A percentile compares a stretch with the other conserved stretches of the same genome.
phyloP scores from a whole-genome alignment of 2,113 vertebrate genomes.

The Xenus cinereus region DNA sequence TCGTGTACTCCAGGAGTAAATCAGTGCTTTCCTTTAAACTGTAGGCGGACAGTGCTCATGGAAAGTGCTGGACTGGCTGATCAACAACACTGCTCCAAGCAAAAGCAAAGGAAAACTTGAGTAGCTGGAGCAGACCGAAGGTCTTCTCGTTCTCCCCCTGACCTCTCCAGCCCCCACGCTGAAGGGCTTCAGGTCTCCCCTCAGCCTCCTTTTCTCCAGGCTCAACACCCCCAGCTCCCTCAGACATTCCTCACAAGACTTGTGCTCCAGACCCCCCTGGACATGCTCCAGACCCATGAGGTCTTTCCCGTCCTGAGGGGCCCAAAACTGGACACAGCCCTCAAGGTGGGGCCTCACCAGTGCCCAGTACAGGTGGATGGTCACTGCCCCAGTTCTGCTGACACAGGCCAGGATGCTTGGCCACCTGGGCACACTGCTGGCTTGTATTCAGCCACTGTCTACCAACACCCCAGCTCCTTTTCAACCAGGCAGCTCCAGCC shows the following conservation, averaged over 20 bases:
- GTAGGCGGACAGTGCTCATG: not conserved
- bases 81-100: rapidly evolving
- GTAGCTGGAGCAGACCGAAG: not conserved
- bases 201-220: too few species aligned
- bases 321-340: too few species aligned
- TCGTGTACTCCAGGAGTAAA: not conserved
- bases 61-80: not conserved
- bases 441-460: not conserved
- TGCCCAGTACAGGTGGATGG: too few species aligned
- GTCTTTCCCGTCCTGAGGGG: too few species aligned
- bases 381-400: not conserved
- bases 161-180: not conserved
- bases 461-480: not conserved
- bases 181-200: not conserved
- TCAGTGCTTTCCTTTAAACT: rapidly evolving
- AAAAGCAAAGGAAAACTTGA: not conserved
- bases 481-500: not conserved
- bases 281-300: too few species aligned
- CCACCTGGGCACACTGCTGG: not conserved
- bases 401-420: not conserved
- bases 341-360: not conserved
- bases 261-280: too few species aligned
- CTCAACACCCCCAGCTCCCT: too few species aligned
- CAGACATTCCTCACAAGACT: too few species aligned
- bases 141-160: not conserved